These are phyloP conservation scores for Dolichoris vasculosae DNA, from an alignment of 1,140 invertebrate genomes.

Conservation along the genomic window DNA sequence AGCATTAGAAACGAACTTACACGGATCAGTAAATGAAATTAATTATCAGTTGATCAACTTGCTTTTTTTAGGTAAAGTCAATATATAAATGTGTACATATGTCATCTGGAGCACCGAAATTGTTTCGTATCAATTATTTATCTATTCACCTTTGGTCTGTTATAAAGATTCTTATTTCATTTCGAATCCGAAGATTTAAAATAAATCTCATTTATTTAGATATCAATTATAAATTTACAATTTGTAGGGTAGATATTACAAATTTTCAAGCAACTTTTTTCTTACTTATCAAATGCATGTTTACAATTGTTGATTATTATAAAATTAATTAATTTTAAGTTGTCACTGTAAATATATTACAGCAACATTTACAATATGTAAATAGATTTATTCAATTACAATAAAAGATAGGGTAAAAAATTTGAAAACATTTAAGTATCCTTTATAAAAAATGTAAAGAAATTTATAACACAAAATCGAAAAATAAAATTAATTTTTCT, in stretches of 20 bases:
- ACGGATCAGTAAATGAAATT: neutral
- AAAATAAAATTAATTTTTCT: no score
- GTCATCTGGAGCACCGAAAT: neutral
- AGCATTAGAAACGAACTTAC: neutral
- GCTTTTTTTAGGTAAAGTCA: neutral
- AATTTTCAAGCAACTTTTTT: neutral
- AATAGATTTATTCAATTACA: no score
- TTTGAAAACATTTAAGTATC: no score
- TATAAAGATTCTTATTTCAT: neutral
- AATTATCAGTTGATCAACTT: neutral
- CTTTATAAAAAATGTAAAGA: no score
- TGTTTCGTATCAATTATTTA: conserved; percentile 3
- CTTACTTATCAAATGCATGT: neutral
- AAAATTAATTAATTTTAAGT: no score
- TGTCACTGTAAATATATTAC: no score
- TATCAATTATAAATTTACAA: neutral
- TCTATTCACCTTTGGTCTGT: neutral
- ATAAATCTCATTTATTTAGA: neutral
- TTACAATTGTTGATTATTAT: no score
- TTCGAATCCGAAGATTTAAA: neutral
- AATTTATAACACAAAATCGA: no score
- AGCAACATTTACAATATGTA: no score
- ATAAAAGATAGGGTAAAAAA: no score
- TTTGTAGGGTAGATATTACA: neutral
- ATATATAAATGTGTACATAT: neutral